Conservation (phyloP, 2,113 vertebrate species). For the Clarias batrachus region DNA sequence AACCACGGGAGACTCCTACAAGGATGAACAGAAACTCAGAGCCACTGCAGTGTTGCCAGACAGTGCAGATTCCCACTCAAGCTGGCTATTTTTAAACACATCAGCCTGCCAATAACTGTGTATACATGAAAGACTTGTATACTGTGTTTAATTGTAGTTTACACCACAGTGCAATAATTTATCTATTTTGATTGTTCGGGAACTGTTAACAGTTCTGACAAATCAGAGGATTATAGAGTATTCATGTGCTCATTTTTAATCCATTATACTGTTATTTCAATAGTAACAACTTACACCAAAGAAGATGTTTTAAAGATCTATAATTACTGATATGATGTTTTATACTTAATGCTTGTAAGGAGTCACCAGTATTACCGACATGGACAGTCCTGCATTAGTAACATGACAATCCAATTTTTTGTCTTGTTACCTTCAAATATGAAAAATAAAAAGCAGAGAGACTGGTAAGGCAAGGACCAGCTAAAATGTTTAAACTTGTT, state of each 20-base stretch:
- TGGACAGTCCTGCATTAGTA: neutral
- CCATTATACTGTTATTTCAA: neutral
- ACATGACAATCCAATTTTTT: neutral
- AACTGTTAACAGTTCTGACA: neutral
- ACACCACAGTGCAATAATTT: neutral
- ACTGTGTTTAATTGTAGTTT: neutral
- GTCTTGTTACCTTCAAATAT: neutral
- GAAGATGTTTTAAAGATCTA: neutral
- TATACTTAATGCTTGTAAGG: neutral
- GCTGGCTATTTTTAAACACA: neutral
- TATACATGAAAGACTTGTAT: neutral
- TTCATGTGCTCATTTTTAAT: neutral
- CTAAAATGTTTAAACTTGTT: neutral
- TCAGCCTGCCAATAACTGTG: neutral
- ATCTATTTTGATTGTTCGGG: neutral
- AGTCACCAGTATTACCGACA: neutral
- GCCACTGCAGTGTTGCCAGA: neutral
- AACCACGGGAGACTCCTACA: conserved; percentile 11
- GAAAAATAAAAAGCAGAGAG: neutral
- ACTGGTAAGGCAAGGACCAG: neutral
- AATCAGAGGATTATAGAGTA: neutral
- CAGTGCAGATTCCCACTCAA: neutral
- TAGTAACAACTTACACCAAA: neutral
- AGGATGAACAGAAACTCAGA: neutral
- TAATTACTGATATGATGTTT: neutral